These are phyloP conservation scores for Desmodus rotundus DNA, from an alignment of 2,113 vertebrate genomes.

Conservation along the genomic window DNA sequence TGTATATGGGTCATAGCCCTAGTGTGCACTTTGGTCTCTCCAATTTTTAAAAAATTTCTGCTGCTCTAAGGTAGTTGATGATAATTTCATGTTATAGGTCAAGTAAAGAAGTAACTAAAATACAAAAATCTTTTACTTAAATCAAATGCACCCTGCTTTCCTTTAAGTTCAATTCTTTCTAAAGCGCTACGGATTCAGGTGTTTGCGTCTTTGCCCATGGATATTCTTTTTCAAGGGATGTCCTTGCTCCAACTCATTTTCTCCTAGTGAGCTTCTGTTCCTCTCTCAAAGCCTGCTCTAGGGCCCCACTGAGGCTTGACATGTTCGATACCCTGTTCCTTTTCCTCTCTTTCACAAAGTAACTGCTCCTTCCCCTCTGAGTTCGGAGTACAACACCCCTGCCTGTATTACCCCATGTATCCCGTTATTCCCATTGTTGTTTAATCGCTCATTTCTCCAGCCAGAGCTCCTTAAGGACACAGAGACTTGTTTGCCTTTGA, in stretches of 20 bases:
- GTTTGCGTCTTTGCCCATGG: not conserved
- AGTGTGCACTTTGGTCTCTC: constrained; percentile 35
- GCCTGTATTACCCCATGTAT: not conserved
- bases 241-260: not conserved
- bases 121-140: not conserved
- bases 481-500: not conserved
- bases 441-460: not conserved
- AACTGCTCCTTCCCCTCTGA: not conserved
- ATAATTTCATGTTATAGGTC: constrained; percentile 65
- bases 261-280: not conserved
- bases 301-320: not conserved
- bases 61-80: constrained; percentile 48
- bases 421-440: not conserved
- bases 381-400: not conserved
- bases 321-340: not conserved
- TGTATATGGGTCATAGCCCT: constrained; percentile 41
- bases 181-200: not conserved
- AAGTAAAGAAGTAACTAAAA: constrained; percentile 5
- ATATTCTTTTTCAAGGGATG: not conserved
- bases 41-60: constrained; percentile 48
- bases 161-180: not conserved
- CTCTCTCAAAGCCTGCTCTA: not conserved
- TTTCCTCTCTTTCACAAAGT: not conserved
- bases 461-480: not conserved
- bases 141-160: not conserved